Evolutionary conservation across 2,113 vertebrate genomes (phyloP), one percentile per base, ranked within the genome.

Genomic region (Leiothrix lutea): DNA sequence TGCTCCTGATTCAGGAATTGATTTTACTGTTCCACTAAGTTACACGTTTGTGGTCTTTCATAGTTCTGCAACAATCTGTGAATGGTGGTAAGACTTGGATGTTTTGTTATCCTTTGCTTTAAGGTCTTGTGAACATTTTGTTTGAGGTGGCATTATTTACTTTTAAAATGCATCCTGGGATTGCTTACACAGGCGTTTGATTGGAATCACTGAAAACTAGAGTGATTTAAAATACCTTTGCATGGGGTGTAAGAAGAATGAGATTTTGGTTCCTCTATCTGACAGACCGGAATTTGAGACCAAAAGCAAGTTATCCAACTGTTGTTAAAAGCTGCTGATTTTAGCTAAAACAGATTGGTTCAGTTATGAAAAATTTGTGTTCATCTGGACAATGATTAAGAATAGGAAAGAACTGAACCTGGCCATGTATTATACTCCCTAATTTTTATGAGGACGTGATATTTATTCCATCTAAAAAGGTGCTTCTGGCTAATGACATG

Each of bases 401-500:
- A 93, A 64, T 65, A 92, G 79, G 47, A 65, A 50, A 96, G 87
- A 93, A 71, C 64, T 78, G 79, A 95, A 44, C 53, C 64, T 73
- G 29, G 11, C 33, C 25, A 28, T 82, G 40, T 66, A 53, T 88
- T 85, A 25, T 70, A 72, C 42, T 74, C 42, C 81, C 35, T 69
- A 71, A 91, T 75, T 61, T 67, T 95, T 87, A 96, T 48, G 75
- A 54, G 28, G 60, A 57, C 36, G 28, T 88, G 18, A 84, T 91
- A 88, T 88, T 94, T 67, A 89, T 86, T 86, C 44, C 62, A 70
- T 50, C 51, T 90, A 51, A 84, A 92, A 91, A 96, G 56, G 88
- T 94, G 86, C 93, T 91, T 67, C 53, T 88, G 70, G 88, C 94
- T 97, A 91, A 96, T 83, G 70, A 58, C 57, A 69, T 48, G 66